Evolutionary conservation across 2,888 invertebrate genomes (phyloP), one percentile per base, ranked within the genome.

Genomic region (Lasioglossum calceatum): DNA sequence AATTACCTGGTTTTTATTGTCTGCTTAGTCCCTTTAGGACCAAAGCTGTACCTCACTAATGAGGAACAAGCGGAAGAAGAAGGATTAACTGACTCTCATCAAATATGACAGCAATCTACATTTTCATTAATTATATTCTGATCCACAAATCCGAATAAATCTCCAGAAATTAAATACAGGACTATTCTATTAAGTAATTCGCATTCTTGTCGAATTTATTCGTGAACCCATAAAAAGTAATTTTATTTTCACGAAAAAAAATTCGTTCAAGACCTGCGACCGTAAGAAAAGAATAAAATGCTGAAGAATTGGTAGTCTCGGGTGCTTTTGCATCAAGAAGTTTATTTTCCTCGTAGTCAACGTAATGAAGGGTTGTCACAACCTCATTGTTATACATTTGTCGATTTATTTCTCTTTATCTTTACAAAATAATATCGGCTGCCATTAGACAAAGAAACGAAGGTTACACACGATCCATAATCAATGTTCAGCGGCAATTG

Each of bases 351-450:
- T 70, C 39, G 70, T 36, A 39, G 70, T 36, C 36, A 70, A 36
- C 70, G 39, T 70, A 36, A 70, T 70, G 36, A 70, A 76, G 76
- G 76, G 61, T 27, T 14, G 14, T 50, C 77, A 50, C 78, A 78
- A 71, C 14, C 27, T 23, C 58, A 10, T 58, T 14, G 32, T 73
- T 70, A 70, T 89, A 82, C 87, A 87, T 92, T 93, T 92, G 86
- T 92, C 88, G 92, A 90, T 92, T 92, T 90, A 87, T 90, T 92
- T 93, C 93, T 94, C 93, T 94, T 93, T 90, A 91, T 94, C 92
- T 92, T 94, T 94, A 93, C 92, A 94, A 94, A 94, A 94, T 92
- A 94, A 94, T 91, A 92, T 89, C 90, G 91, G 86, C 90, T 91
- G 87, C 87, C 89, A 77, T 88, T 85, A 91, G 93, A 93, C 93